Evolutionary conservation across 2,888 invertebrate species (phyloP).

Genomic region (Cataglyphis albicans): DNA sequence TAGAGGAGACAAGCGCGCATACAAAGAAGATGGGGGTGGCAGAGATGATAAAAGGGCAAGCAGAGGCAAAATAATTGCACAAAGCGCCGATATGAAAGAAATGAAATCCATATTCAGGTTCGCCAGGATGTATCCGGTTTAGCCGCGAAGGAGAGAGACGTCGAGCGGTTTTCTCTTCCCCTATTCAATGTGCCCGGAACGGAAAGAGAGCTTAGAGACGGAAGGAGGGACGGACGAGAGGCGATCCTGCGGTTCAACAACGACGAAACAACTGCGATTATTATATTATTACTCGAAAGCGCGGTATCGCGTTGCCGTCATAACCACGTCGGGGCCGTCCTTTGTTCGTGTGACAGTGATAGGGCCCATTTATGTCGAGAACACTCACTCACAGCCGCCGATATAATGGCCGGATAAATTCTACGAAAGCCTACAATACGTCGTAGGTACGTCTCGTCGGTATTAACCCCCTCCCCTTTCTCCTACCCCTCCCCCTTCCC

Average conservation of each 20-base stretch:
- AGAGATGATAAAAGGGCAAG: constrained; percentile 31
- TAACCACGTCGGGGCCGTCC: constrained; percentile 82
- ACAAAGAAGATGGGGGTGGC: constrained; percentile 11
- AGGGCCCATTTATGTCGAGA: constrained; percentile 81
- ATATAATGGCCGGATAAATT: constrained; percentile 80
- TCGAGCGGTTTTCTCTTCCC: constrained; percentile 12
- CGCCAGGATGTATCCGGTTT: constrained; percentile 80
- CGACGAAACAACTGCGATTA: constrained; percentile 64
- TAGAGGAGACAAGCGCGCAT: not conserved
- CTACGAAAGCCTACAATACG: constrained; percentile 75
- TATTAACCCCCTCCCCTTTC: constrained; percentile 31
- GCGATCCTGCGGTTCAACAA: constrained; percentile 46
- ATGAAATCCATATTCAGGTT: constrained; percentile 83
- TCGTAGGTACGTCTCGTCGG: constrained; percentile 61
- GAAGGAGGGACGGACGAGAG: constrained; percentile 39
- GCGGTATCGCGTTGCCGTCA: constrained; percentile 85
- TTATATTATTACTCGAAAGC: constrained; percentile 73
- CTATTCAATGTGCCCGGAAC: constrained; percentile 42
- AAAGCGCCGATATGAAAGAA: constrained; percentile 80
- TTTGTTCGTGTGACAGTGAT: constrained; percentile 84
- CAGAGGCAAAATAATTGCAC: constrained; percentile 77
- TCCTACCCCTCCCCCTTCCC: not conserved
- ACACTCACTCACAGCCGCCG: constrained; percentile 79
- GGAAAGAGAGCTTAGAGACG: constrained; percentile 35
- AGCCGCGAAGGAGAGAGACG: constrained; percentile 58